Conservation (phyloP, 2,888 invertebrate genomes). For the Tipula confusa region DNA sequence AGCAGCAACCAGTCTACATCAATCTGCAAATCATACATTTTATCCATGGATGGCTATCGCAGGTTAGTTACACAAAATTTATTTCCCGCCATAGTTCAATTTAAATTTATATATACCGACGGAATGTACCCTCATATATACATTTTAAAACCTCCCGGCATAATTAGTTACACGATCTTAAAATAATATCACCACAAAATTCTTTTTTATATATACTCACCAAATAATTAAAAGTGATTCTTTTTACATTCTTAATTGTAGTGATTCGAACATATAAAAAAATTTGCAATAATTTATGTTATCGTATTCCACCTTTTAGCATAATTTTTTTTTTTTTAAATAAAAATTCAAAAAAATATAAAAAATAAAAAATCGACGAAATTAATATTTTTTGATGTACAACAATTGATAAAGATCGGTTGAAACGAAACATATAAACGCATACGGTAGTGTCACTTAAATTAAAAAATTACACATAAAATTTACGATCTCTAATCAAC, state of each 20-base stretch:
- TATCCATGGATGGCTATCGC: slow-evolving; percentile 99
- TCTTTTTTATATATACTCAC: background rate
- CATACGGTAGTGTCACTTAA: background rate
- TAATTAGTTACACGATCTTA: background rate
- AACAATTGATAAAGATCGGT: background rate
- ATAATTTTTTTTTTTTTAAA: too few species aligned
- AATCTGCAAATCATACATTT: slow-evolving; percentile 87
- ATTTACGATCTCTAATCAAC: background rate
- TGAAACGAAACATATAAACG: background rate
- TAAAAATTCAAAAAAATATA: background rate
- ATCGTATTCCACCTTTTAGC: slow-evolving; percentile 9
- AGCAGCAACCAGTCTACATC: slow-evolving; percentile 82
- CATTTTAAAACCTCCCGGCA: background rate
- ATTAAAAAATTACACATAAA: background rate
- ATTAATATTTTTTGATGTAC: background rate
- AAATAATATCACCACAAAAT: background rate
- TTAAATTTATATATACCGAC: background rate
- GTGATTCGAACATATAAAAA: background rate
- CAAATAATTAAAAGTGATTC: background rate
- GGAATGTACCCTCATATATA: background rate
- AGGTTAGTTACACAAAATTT: slow-evolving; percentile 63
- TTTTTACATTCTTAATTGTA: background rate
- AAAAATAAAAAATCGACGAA: background rate
- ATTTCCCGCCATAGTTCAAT: background rate
- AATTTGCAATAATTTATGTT: background rate